phyloP scores from a whole-genome alignment of 2,797 vertebrate species.

The Eospalax fontanierii region DNA sequence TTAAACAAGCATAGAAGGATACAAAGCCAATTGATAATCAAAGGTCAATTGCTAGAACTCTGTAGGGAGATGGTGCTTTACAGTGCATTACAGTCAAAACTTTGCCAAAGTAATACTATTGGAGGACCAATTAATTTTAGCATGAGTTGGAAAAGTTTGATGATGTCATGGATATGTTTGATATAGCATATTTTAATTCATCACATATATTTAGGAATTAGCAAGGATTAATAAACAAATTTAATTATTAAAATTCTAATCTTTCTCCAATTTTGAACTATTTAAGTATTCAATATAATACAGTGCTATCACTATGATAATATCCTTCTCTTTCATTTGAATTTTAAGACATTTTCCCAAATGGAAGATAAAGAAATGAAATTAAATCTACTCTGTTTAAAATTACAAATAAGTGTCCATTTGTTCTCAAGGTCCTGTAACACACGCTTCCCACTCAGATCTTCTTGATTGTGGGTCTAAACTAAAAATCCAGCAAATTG shows the following conservation, averaged over 20 bases:
- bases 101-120: slow-evolving; percentile 29
- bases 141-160: neutral
- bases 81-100: neutral
- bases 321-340: neutral
- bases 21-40: neutral
- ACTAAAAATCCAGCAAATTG: neutral
- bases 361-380: slow-evolving; percentile 36
- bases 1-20: neutral
- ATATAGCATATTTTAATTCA: neutral
- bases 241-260: neutral
- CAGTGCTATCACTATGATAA: neutral
- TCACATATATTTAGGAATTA: neutral
- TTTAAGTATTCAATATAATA: neutral
- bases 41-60: neutral
- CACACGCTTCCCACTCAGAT: neutral
- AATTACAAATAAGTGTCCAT: neutral
- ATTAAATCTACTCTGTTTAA: neutral
- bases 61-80: neutral
- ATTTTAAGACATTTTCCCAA: slow-evolving; percentile 26
- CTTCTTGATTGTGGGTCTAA: neutral
- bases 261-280: slow-evolving; percentile 13
- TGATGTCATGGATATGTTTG: neutral
- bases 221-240: neutral
- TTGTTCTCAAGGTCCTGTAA: neutral
- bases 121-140: neutral